Evolutionary conservation across 2,888 invertebrate species (phyloP).

Genomic region (Drepana falcataria): DNA sequence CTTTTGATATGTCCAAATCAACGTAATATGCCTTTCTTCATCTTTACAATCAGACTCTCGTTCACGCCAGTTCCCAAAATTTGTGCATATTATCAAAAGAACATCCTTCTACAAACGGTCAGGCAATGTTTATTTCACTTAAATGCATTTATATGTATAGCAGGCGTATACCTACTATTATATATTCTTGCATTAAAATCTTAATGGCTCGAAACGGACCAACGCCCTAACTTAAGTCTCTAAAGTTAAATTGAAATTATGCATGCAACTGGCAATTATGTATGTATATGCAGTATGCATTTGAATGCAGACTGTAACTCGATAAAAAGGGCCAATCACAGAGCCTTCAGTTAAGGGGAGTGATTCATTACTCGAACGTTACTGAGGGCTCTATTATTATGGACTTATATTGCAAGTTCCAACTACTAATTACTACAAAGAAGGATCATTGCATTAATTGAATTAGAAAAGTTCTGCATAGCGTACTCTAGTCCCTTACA

Average conservation of each 20-base stretch:
- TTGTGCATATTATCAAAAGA: no score
- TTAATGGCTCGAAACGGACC: not conserved
- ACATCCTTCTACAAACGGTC: no score
- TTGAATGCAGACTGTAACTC: not conserved
- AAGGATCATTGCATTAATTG: not conserved
- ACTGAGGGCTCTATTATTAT: not conserved
- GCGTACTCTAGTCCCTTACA: no score
- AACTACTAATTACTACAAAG: not conserved
- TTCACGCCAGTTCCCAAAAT: no score
- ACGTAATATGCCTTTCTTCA: no score
- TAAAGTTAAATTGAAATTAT: not conserved
- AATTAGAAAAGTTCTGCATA: not conserved
- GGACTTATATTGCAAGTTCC: not conserved
- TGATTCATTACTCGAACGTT: not conserved
- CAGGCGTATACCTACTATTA: no score
- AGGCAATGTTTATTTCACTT: no score
- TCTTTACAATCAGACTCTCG: no score
- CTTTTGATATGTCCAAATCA: no score
- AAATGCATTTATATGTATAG: no score
- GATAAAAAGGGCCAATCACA: not conserved
- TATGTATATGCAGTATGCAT: no score
- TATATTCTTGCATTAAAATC: no score
- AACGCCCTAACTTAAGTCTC: not conserved
- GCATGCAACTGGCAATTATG: not conserved
- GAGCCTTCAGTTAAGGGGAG: not conserved